Percentiles rank a stretch among this genome's conserved stretches.
Evolutionary conservation across 2,888 invertebrate species (phyloP).

Genomic region (Diogma glabrata): DNA sequence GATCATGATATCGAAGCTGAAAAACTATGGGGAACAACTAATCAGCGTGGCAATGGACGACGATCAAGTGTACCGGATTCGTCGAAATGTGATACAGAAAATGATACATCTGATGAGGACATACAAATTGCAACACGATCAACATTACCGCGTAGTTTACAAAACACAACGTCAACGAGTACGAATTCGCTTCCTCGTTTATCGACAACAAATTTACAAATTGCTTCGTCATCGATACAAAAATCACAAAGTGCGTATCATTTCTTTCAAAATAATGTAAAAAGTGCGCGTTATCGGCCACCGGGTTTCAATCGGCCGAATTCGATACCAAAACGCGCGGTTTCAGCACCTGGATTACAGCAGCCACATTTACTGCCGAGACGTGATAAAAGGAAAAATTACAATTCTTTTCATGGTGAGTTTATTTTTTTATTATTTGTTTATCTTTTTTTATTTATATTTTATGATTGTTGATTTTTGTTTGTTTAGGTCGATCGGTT

Average conservation of each 20-base stretch:
- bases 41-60: slow-evolving; percentile 31
- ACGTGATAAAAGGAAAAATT: slow-evolving; percentile 40
- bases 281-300: slow-evolving; percentile 77
- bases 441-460: no score
- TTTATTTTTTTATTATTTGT: neutral
- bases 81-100: slow-evolving; percentile 34
- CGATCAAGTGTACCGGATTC: slow-evolving; percentile 48
- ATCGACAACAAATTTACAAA: slow-evolving; percentile 41
- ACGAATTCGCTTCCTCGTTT: slow-evolving; percentile 71
- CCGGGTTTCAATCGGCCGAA: slow-evolving; percentile 59
- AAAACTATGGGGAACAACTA: slow-evolving; percentile 32
- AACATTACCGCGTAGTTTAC: slow-evolving; percentile 52
- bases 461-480: no score
- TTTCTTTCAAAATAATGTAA: slow-evolving; percentile 53
- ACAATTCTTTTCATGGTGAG: slow-evolving; percentile 1
- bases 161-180: slow-evolving; percentile 41
- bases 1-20: slow-evolving; percentile 30
- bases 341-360: slow-evolving; percentile 62
- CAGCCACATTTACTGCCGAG: slow-evolving; percentile 50
- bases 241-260: slow-evolving; percentile 53
- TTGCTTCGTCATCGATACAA: slow-evolving; percentile 40
- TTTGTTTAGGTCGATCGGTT: no score
- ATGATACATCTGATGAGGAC: slow-evolving; percentile 39
- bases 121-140: slow-evolving; percentile 44
- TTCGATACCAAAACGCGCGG: slow-evolving; percentile 55